Conservation (phyloP, 2,888 invertebrate genomes). For the Meloe dianella region DNA sequence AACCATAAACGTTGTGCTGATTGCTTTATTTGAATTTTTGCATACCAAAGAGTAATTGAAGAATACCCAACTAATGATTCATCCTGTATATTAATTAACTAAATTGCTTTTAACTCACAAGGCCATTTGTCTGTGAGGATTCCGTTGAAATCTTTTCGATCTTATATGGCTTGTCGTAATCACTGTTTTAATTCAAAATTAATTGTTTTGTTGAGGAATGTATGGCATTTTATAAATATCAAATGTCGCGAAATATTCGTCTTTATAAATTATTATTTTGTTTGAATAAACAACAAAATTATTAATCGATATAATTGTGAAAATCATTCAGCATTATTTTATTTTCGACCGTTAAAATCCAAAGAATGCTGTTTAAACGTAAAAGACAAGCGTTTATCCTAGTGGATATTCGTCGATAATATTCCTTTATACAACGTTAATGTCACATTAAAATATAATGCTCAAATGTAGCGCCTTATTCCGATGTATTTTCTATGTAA, state of each 20-base stretch:
- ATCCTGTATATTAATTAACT: constrained; percentile 9
- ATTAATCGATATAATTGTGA: background rate
- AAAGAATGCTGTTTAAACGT: background rate
- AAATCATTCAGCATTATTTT: background rate
- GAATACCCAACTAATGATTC: too few species aligned
- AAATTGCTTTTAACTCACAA: background rate
- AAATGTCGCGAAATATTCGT: background rate
- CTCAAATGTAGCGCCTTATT: background rate
- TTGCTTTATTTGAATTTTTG: too few species aligned
- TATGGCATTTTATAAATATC: background rate
- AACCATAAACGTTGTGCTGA: too few species aligned
- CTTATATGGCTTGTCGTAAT: constrained; percentile 1
- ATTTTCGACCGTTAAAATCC: background rate
- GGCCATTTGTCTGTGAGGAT: background rate
- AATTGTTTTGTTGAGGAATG: background rate
- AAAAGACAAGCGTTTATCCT: background rate
- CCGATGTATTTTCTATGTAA: constrained; percentile 1
- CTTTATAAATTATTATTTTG: background rate
- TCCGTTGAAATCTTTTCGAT: background rate
- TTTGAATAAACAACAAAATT: background rate
- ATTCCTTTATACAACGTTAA: background rate
- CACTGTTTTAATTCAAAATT: constrained; percentile 1
- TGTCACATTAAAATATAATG: background rate
- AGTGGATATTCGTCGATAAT: background rate
- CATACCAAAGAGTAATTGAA: too few species aligned